Percentiles rank a stretch among this genome's conserved stretches.
Conservation (phyloP, 2,797 vertebrate genomes). For the Poecilia wingei region DNA sequence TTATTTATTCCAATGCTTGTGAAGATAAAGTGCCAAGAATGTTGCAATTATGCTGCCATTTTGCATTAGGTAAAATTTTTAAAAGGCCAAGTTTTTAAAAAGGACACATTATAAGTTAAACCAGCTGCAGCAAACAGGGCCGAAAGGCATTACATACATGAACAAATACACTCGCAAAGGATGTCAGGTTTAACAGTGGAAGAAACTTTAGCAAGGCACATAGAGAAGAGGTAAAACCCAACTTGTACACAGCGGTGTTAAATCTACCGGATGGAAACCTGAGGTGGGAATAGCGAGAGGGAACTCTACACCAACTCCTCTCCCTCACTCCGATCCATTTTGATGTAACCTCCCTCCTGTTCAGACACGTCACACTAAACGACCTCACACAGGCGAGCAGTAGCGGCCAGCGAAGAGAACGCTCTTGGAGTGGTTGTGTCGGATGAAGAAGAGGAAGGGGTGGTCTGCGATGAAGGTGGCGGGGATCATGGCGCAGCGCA, state of each 20-base stretch:
- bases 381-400: constrained; percentile 38
- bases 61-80: neutral
- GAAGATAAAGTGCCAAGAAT: constrained; percentile 20
- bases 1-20: constrained; percentile 1
- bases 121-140: constrained; percentile 35
- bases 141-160: constrained; percentile 1
- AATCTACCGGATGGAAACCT: constrained; percentile 9
- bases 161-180: constrained; percentile 12
- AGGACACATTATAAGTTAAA: constrained; percentile 9
- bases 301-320: constrained; percentile 1
- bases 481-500: neutral
- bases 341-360: neutral
- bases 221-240: constrained; percentile 5
- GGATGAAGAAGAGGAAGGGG: constrained; percentile 60
- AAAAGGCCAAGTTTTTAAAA: constrained; percentile 9
- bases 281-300: neutral
- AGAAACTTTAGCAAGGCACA: constrained; percentile 12
- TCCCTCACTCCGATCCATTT: neutral
- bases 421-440: constrained; percentile 39
- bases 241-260: neutral
- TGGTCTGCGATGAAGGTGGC: constrained; percentile 25
- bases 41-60: neutral
- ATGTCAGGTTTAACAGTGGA: neutral
- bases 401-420: constrained; percentile 51
- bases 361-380: no score